A percentile compares a stretch with the other conserved stretches of the same genome.
Conservation (phyloP, 64 coral and sea anemone genomes). For the Actinia tenebrosa region DNA sequence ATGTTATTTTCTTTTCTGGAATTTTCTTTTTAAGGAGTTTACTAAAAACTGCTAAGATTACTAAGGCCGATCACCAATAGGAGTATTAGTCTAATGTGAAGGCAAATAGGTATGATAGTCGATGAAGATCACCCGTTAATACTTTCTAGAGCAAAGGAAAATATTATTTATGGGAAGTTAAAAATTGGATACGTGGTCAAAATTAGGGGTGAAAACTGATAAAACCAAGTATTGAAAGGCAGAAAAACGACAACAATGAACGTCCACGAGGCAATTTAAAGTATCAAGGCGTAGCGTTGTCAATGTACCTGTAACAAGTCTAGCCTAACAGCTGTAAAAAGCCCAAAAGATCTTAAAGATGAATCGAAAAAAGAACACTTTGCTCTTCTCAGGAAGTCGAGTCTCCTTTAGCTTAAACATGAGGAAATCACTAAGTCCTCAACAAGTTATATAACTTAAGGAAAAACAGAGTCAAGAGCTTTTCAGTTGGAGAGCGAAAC, state of each 20-base stretch:
- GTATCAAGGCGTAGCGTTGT: not conserved
- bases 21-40: not conserved
- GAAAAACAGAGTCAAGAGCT: not conserved
- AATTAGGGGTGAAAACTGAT: not conserved
- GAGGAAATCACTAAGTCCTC: not conserved
- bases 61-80: not conserved
- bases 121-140: not conserved
- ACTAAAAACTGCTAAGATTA: not conserved
- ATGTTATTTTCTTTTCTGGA: not conserved
- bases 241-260: not conserved
- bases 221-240: not conserved
- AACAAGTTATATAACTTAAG: not conserved
- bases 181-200: not conserved
- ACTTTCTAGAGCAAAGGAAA: not conserved
- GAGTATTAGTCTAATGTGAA: not conserved
- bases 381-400: not conserved
- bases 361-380: not conserved
- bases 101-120: not conserved
- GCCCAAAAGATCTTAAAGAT: not conserved
- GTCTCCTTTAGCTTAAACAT: not conserved
- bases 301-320: too few species aligned
- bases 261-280: not conserved
- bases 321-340: not conserved
- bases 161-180: not conserved
- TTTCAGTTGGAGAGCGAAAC: not conserved